These are phyloP conservation scores for Trichogramma dendrolimi DNA, from an alignment of 2,888 invertebrate genomes.

Conservation along the genomic window DNA sequence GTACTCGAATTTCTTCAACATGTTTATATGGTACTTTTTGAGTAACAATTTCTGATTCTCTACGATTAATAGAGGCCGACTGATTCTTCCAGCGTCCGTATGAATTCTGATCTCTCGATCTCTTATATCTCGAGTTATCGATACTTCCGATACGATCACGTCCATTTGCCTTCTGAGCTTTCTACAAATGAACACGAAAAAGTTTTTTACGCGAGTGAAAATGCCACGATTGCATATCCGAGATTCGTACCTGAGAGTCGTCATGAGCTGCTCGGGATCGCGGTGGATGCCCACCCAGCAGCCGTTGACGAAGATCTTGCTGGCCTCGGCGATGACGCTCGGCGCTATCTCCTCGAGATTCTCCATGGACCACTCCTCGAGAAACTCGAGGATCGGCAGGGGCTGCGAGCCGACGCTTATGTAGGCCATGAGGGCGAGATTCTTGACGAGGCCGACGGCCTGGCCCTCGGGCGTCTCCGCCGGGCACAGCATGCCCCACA, in stretches of 20 bases:
- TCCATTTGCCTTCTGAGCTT: slow-evolving; percentile 99
- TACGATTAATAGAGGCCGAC: slow-evolving; percentile 96
- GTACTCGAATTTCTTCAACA: slow-evolving; percentile 92
- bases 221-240: not conserved
- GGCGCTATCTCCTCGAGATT: slow-evolving; percentile 99
- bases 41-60: slow-evolving; percentile 88
- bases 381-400: slow-evolving; percentile 98
- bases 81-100: slow-evolving; percentile 99
- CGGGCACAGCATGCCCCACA: slow-evolving; percentile 99
- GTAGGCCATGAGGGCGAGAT: slow-evolving; percentile 98
- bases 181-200: slow-evolving; percentile 54
- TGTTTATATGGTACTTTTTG: slow-evolving; percentile 92
- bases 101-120: slow-evolving; percentile 98
- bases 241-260: slow-evolving; percentile 63
- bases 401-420: slow-evolving; percentile 99
- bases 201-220: not conserved
- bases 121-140: slow-evolving; percentile 98
- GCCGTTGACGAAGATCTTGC: slow-evolving; percentile 99
- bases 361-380: slow-evolving; percentile 99
- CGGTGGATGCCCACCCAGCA: slow-evolving; percentile 99
- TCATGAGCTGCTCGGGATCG: slow-evolving; percentile 98
- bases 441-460: slow-evolving; percentile 95
- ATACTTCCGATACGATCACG: slow-evolving; percentile 99
- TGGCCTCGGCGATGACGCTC: slow-evolving; percentile 96
- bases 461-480: slow-evolving; percentile 99